A percentile compares a stretch with the other conserved stretches of the same genome.
These are phyloP conservation scores for Oryzias dopingdopingensis DNA, from an alignment of 2,797 vertebrate genomes.

Conservation along the genomic window DNA sequence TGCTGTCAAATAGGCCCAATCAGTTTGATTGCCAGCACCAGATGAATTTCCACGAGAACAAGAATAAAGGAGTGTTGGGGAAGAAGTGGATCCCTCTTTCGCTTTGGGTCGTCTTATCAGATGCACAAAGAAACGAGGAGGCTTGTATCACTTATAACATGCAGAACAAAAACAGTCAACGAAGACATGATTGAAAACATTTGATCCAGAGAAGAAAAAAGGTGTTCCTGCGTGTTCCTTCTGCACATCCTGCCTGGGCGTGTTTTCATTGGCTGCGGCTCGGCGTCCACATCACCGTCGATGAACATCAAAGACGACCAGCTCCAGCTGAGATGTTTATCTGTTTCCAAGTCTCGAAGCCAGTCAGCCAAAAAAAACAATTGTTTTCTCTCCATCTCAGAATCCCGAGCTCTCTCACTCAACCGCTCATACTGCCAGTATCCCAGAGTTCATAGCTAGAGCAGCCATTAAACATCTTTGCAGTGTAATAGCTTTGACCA, in stretches of 20 bases:
- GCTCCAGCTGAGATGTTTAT: constrained; percentile 81
- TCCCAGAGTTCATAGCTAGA: constrained; percentile 82
- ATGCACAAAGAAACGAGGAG: constrained; percentile 16
- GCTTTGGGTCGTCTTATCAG: constrained; percentile 5
- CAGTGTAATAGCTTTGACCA: constrained; percentile 57
- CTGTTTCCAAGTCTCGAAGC: constrained; percentile 79
- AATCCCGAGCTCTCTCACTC: constrained; percentile 61
- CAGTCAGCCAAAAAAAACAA: constrained; percentile 75
- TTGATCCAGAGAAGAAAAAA: constrained; percentile 47
- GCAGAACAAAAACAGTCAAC: constrained; percentile 43
- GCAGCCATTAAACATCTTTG: constrained; percentile 73
- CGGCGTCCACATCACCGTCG: constrained; percentile 75
- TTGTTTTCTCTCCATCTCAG: constrained; percentile 70
- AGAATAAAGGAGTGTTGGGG: background rate
- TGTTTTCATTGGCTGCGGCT: constrained; percentile 82
- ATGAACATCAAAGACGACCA: constrained; percentile 78
- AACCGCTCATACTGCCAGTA: constrained; percentile 68
- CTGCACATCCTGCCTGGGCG: constrained; percentile 67
- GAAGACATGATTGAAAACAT: constrained; percentile 59
- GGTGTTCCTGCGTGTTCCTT: constrained; percentile 58
- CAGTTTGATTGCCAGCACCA: constrained; percentile 11
- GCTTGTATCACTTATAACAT: constrained; percentile 38
- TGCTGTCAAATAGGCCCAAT: constrained; percentile 23
- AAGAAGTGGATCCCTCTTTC: constrained; percentile 1
- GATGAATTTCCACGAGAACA: constrained; percentile 21